Percentiles rank a stretch among this genome's conserved stretches.
Conservation (phyloP, 1,140 invertebrate genomes). For the Piezodorus guildinii region DNA sequence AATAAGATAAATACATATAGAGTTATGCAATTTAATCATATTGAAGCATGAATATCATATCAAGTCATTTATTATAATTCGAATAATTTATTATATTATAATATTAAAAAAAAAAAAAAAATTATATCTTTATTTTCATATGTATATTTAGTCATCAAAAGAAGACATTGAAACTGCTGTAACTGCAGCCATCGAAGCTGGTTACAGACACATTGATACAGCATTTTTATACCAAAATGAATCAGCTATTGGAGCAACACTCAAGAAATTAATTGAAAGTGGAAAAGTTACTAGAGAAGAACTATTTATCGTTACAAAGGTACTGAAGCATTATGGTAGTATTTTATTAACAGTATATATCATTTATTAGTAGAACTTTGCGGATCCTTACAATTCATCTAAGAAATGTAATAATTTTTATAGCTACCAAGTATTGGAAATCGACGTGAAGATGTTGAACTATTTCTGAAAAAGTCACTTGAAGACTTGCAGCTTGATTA, state of each 20-base stretch:
- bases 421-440: slow-evolving; percentile 33
- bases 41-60: no score
- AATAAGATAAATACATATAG: no score
- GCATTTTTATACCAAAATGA: slow-evolving; percentile 74
- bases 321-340: slow-evolving; percentile 32
- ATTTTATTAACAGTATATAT: no score
- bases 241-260: slow-evolving; percentile 57
- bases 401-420: no score
- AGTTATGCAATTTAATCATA: no score
- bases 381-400: no score
- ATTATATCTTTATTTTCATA: no score
- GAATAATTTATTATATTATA: no score
- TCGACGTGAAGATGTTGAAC: slow-evolving; percentile 41
- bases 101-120: no score
- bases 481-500: slow-evolving; percentile 47
- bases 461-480: slow-evolving; percentile 47
- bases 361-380: no score
- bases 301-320: slow-evolving; percentile 71
- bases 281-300: slow-evolving; percentile 59
- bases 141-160: no score
- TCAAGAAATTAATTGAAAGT: slow-evolving; percentile 58
- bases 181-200: slow-evolving; percentile 43
- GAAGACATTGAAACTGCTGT: slow-evolving; percentile 36
- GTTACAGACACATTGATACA: slow-evolving; percentile 73
- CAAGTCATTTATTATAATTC: no score